Evolutionary conservation across 2,888 invertebrate genomes (phyloP).

Genomic region (Tipula confusa): DNA sequence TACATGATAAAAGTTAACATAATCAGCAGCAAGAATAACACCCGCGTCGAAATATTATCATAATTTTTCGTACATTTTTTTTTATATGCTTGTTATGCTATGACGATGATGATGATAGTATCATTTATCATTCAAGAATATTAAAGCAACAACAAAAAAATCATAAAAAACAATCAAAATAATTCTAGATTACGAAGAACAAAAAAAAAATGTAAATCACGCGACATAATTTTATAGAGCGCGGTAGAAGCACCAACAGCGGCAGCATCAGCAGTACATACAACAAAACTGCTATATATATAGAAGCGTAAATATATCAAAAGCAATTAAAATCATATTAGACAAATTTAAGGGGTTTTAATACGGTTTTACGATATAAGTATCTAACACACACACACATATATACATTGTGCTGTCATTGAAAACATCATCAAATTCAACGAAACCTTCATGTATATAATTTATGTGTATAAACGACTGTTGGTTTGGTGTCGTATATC

Average conservation of each 20-base stretch:
- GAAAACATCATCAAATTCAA: neutral
- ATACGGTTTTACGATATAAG: neutral
- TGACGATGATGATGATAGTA: neutral
- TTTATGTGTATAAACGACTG: neutral
- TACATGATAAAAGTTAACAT: neutral
- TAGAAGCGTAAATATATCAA: neutral
- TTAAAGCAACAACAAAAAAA: neutral
- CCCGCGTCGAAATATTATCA: neutral
- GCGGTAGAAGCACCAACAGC: neutral
- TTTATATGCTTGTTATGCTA: neutral
- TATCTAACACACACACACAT: neutral
- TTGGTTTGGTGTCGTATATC: neutral
- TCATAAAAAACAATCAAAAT: neutral
- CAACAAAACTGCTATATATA: neutral
- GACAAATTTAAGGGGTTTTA: neutral
- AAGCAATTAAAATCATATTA: slow-evolving; percentile 20
- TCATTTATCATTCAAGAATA: neutral
- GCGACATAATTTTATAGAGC: neutral
- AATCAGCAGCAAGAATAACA: neutral
- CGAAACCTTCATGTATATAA: neutral
- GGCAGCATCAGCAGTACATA: neutral
- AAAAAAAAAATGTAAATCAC: neutral
- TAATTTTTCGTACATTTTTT: neutral
- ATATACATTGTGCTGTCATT: neutral
- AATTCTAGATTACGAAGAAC: neutral